phyloP scores from a whole-genome alignment of 2,113 vertebrate species.

The Corydoras maculifer region DNA sequence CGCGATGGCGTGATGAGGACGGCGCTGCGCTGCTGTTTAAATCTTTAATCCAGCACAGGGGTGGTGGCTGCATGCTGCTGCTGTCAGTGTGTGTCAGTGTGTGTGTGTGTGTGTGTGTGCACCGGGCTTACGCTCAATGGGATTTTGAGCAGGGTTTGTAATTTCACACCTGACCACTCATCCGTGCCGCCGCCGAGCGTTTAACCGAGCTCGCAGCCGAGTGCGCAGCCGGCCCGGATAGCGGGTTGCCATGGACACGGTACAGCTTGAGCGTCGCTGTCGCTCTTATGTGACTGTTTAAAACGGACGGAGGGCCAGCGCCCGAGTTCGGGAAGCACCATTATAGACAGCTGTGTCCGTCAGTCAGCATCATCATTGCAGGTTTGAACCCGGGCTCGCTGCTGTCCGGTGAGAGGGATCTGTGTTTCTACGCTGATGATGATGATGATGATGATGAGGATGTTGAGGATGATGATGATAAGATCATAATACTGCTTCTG shows the following conservation, averaged over 20 bases:
- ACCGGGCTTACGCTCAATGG: constrained; percentile 36
- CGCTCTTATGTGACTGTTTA: constrained; percentile 33
- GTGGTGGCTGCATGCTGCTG: neutral
- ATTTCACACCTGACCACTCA: constrained; percentile 48
- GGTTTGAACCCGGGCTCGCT: neutral
- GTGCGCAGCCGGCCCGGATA: neutral
- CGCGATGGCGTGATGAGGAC: no score
- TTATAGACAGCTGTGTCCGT: neutral
- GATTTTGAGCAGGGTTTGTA: constrained; percentile 42
- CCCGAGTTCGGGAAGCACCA: neutral
- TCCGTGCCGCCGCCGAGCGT: constrained; percentile 32
- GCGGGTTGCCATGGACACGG: no score
- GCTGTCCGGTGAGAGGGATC: no score
- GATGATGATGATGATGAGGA: neutral
- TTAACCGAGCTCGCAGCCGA: constrained; percentile 33
- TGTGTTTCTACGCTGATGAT: neutral
- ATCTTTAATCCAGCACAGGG: neutral
- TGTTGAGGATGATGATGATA: constrained; percentile 3
- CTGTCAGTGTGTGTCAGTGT: constrained; percentile 11
- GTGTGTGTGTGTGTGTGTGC: constrained; percentile 33
- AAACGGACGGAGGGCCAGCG: constrained; percentile 7
- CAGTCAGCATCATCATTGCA: constrained; percentile 1
- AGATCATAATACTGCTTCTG: no score
- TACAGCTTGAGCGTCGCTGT: constrained; percentile 9
- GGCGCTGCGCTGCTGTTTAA: neutral